Base-by-base conservation (phyloP, 2,797 vertebrate species). In the Enteromius anoplus region DNA sequence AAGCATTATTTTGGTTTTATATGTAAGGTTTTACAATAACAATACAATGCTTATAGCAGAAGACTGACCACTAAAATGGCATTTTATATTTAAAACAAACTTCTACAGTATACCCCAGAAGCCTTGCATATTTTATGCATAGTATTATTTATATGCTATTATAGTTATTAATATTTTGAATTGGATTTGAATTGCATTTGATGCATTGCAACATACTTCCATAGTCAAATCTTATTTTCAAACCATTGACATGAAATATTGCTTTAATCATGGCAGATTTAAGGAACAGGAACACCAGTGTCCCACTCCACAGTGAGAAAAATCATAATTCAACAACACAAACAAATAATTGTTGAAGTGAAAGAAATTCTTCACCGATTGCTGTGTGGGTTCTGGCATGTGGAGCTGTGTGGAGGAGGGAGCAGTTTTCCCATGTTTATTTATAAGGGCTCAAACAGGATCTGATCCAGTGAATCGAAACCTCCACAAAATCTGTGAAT, bases 311-410 rank as follows among this genome's bases (percentile, higher is more conserved):
- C 40, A 70, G 47, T 85, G 85, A 86, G 91, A 91, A 91, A 91
- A 91, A 93, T 58, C 89, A 93, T 92, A 92, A 92, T 91, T 92
- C 88, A 91, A 77, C 87, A 85, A 85, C 86, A 85, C 84, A 84
- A 91, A 89, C 87, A 88, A 90, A 85, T 86, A 65, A 73, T 81
- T 84, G 83, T 85, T 91, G 90, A 90, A 70, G 17, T 80, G 89
- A 82, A 88, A 88, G 89, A 90, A 92, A 91, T 92, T 90, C 93
- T 91, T 90, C 81, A 81, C 88, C 81, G 82, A 85, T 42, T 80
- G 75, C 83, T 71, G 86, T 84, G 85, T 85, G 80, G 84, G 86
- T 85, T 90, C 87, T 82, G 72, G 89, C 86, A 72, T 84, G 81
- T 75, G 80, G 55, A 14, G 80, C 85, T 80, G 84, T 69, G 66